These are phyloP conservation scores for Bellardia pandia DNA, from an alignment of 2,888 invertebrate species.

Conservation along the genomic window DNA sequence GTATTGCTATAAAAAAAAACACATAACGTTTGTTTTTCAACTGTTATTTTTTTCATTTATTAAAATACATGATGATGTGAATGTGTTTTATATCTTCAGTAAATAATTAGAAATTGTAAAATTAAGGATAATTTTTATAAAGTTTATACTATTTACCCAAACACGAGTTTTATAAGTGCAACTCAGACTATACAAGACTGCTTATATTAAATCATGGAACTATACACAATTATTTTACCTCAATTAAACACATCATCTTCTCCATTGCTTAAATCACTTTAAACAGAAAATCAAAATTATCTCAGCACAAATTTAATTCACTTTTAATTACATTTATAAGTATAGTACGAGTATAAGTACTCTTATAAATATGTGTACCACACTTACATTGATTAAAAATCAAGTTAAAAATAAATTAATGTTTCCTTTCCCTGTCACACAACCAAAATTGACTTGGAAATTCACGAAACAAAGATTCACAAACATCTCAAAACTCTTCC, in stretches of 20 bases:
- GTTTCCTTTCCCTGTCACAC: neutral
- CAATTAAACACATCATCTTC: neutral
- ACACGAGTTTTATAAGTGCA: too few species aligned
- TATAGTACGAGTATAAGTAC: neutral
- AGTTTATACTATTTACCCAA: too few species aligned
- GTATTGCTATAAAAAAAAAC: too few species aligned
- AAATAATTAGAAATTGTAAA: too few species aligned
- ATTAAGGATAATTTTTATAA: too few species aligned
- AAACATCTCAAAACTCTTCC: neutral
- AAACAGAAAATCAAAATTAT: neutral
- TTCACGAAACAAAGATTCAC: neutral
- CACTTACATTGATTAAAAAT: constrained; percentile 14
- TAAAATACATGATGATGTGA: too few species aligned
- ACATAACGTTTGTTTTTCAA: too few species aligned
- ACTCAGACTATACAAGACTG: too few species aligned
- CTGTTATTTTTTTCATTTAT: too few species aligned
- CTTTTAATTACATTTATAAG: constrained; percentile 23
- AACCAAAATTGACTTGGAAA: neutral
- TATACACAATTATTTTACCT: neutral
- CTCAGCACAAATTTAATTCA: constrained; percentile 20
- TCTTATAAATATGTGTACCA: constrained; percentile 10
- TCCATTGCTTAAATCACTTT: neutral
- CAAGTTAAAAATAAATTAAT: neutral
- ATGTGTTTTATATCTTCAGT: too few species aligned
- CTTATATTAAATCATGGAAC: too few species aligned